phyloP scores from a whole-genome alignment of 1,140 invertebrate genomes.

The Holotrichia oblita region DNA sequence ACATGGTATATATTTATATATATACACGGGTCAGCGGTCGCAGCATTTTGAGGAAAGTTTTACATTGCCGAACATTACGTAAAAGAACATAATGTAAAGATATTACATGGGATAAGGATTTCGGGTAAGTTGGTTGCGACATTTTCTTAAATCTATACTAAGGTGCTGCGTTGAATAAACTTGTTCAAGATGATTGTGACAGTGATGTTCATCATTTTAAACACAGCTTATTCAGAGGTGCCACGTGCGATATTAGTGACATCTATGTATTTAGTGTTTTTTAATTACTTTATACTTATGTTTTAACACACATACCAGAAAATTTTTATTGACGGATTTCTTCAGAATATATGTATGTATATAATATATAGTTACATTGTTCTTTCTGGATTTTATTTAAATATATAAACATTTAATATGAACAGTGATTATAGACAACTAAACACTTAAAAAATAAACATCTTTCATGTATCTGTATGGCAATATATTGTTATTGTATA shows the following conservation, averaged over 20 bases:
- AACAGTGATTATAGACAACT: constrained; percentile 45
- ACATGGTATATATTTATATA: constrained; percentile 24
- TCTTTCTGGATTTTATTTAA: constrained; percentile 15
- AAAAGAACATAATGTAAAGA: background rate
- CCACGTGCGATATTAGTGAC: constrained; percentile 45
- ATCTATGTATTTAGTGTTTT: constrained; percentile 41
- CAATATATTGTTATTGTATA: constrained; percentile 11
- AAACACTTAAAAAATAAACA: constrained; percentile 55
- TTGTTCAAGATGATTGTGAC: background rate
- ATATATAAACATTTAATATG: constrained; percentile 49
- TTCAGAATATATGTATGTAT: constrained; percentile 52
- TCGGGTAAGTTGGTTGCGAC: background rate
- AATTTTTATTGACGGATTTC: constrained; percentile 48
- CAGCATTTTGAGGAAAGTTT: constrained; percentile 37
- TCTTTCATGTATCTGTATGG: constrained; percentile 46
- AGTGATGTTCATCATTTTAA: background rate
- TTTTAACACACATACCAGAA: constrained; percentile 52
- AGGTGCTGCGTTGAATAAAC: constrained; percentile 11
- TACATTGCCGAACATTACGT: background rate
- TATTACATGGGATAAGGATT: background rate
- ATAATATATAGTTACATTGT: constrained; percentile 24
- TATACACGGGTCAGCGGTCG: constrained; percentile 43
- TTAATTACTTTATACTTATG: constrained; percentile 42
- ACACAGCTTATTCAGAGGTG: constrained; percentile 4
- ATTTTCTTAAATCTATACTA: background rate